These are phyloP conservation scores for Aptenodytes patagonicus DNA, from an alignment of 2,113 vertebrate genomes.

Conservation along the genomic window DNA sequence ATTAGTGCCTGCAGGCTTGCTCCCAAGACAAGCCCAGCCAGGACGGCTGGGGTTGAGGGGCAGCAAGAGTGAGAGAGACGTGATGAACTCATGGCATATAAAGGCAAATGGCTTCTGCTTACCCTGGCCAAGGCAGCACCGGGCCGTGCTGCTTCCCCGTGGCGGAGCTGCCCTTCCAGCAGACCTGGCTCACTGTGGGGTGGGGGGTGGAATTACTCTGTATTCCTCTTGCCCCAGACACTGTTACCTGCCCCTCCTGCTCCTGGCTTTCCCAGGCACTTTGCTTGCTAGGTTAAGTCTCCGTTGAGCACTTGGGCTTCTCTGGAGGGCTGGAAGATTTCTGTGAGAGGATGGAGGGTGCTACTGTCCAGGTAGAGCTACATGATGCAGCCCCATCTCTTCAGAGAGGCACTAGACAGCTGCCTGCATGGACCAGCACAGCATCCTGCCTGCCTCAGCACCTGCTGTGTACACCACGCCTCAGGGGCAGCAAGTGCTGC, in stretches of 20 bases:
- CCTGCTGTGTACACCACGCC: too few relatives aligned
- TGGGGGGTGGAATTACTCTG: rapidly evolving
- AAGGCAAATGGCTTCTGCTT: neutral
- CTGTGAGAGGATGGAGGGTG: neutral
- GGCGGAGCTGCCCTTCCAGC: neutral
- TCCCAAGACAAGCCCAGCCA: neutral
- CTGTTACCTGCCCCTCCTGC: neutral
- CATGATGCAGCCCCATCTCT: neutral
- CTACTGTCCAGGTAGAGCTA: neutral
- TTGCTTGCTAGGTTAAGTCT: neutral
- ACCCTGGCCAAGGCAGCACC: neutral
- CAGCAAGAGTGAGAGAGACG: neutral
- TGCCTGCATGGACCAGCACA: neutral
- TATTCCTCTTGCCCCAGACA: neutral
- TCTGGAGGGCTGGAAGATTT: neutral
- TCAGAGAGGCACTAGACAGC: neutral
- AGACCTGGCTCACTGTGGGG: neutral
- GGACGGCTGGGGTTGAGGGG: neutral
- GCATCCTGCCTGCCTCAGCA: neutral
- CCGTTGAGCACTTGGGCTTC: neutral
- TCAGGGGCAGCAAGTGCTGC: neutral
- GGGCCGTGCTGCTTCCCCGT: rapidly evolving
- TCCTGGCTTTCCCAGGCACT: neutral
- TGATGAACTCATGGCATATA: neutral
- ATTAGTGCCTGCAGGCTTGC: neutral